phyloP scores from a whole-genome alignment of 2,797 vertebrate genomes.

The Garrulus glandarius region DNA sequence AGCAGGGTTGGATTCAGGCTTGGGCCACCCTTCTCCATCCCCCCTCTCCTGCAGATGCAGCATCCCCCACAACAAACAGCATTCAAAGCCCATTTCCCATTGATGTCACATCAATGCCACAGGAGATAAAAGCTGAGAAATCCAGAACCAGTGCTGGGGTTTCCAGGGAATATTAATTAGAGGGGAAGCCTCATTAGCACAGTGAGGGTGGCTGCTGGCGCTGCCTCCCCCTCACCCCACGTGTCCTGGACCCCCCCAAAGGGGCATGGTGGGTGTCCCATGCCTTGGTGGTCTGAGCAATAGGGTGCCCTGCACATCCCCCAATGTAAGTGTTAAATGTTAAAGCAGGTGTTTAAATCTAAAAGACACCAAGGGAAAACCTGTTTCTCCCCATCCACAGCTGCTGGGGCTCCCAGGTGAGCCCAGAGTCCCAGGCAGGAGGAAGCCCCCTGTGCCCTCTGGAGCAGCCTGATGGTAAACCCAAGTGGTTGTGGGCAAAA shows the following conservation, averaged over 20 bases:
- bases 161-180: slow-evolving; percentile 38
- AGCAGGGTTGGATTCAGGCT: not conserved
- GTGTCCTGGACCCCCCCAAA: fast-evolving
- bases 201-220: not conserved
- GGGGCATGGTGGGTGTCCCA: not conserved
- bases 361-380: not conserved
- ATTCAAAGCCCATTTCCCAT: slow-evolving; percentile 1
- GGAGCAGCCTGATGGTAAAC: not conserved
- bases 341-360: not conserved
- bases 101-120: slow-evolving; percentile 50
- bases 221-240: not conserved
- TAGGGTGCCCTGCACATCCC: not conserved
- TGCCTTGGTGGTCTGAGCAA: not conserved
- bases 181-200: slow-evolving; percentile 12
- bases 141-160: not conserved
- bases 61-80: not conserved
- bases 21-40: not conserved
- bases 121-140: slow-evolving; percentile 29
- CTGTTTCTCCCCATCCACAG: fast-evolving
- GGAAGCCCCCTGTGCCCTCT: fast-evolving
- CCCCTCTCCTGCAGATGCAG: not conserved
- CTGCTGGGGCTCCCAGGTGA: not conserved
- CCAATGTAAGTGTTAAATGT: fast-evolving
- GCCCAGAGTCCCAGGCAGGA: not conserved
- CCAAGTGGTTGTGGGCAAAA: not conserved